phyloP scores from a whole-genome alignment of 2,888 invertebrate genomes.

The Protula sp. region DNA sequence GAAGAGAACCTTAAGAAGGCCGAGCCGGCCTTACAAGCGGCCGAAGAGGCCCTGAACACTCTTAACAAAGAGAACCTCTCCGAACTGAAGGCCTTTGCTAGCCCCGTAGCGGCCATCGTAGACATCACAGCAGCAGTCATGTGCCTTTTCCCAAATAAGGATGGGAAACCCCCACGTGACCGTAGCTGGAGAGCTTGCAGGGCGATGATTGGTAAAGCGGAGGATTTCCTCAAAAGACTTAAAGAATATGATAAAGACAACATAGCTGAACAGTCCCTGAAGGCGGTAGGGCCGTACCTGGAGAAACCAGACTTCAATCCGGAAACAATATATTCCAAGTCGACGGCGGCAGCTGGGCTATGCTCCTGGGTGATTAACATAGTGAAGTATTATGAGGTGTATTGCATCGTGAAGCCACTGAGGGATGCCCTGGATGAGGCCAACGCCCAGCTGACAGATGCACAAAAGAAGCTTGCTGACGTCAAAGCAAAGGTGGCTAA shows the following conservation, averaged over 20 bases:
- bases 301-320: constrained; percentile 92
- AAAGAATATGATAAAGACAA: constrained; percentile 94
- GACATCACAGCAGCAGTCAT: constrained; percentile 92
- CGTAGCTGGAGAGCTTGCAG: constrained; percentile 93
- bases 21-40: constrained; percentile 85
- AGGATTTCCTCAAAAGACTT: constrained; percentile 78
- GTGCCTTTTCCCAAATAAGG: constrained; percentile 67
- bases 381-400: constrained; percentile 90
- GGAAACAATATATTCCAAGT: constrained; percentile 84
- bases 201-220: constrained; percentile 87
- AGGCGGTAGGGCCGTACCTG: constrained; percentile 87
- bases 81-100: constrained; percentile 91
- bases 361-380: constrained; percentile 98
- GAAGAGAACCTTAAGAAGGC: constrained; percentile 88
- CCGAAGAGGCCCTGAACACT: constrained; percentile 90
- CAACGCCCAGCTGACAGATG: constrained; percentile 83
- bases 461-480: constrained; percentile 76
- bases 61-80: constrained; percentile 91
- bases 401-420: constrained; percentile 94
- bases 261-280: constrained; percentile 88
- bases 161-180: constrained; percentile 88
- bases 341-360: constrained; percentile 85
- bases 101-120: constrained; percentile 86
- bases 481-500: constrained; percentile 86
- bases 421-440: constrained; percentile 85